Conservation (phyloP, 2,113 vertebrate species). For the Cranoglanis bouderius region DNA sequence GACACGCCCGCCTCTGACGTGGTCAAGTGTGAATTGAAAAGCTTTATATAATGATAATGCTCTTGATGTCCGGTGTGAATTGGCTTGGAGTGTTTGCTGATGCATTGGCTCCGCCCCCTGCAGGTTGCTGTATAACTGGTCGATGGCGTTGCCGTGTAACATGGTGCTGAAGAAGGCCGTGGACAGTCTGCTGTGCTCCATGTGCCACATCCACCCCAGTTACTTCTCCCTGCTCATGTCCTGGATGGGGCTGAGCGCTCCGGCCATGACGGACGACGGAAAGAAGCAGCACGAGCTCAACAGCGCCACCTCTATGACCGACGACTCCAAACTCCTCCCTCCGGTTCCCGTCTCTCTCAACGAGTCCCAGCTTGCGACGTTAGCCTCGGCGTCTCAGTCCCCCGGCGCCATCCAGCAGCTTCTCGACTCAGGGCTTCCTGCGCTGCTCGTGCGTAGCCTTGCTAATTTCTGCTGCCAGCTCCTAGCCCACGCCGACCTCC, state of each 20-base stretch:
- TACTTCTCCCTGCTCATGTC: constrained; percentile 98
- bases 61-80: not conserved
- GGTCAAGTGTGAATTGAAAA: not conserved
- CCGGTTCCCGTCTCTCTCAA: constrained; percentile 83
- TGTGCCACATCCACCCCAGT: constrained; percentile 96
- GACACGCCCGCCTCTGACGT: too few species aligned
- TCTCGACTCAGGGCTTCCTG: constrained; percentile 92
- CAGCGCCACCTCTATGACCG: constrained; percentile 77
- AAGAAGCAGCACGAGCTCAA: constrained; percentile 89
- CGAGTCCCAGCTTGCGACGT: constrained; percentile 90
- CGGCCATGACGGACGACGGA: constrained; percentile 95
- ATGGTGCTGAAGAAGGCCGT: constrained; percentile 98
- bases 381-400: constrained; percentile 93
- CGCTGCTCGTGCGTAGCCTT: constrained; percentile 90
- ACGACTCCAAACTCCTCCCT: constrained; percentile 93
- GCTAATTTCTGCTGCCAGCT: constrained; percentile 89
- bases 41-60: not conserved
- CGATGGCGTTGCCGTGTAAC: constrained; percentile 95
- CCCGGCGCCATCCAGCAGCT: constrained; percentile 94
- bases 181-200: constrained; percentile 95
- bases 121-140: constrained; percentile 95
- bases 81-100: not conserved
- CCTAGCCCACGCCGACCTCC: constrained; percentile 82
- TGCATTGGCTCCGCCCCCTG: not conserved
- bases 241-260: constrained; percentile 93